Conservation (phyloP, 2,113 vertebrate genomes). For the Echinops telfairi region DNA sequence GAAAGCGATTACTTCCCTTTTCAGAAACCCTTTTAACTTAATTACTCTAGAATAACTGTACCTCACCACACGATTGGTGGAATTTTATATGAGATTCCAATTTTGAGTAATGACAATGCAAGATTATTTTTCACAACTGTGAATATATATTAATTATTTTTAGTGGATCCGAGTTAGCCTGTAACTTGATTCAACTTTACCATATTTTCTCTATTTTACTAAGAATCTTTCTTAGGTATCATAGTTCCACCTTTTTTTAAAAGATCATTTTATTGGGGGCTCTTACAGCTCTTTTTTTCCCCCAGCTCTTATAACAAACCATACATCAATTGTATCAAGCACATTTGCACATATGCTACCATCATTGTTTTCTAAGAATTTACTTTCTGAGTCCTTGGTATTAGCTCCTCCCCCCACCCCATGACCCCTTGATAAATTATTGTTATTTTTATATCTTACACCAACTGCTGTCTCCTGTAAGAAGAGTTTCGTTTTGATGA, state of each 20-base stretch:
- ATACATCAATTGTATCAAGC: too few relatives aligned
- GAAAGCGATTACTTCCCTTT: not conserved
- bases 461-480: too few relatives aligned
- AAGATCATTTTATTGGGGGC: too few relatives aligned
- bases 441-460: too few relatives aligned
- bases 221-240: not conserved
- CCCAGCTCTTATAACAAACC: too few relatives aligned
- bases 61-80: not conserved
- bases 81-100: not conserved
- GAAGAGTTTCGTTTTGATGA: too few relatives aligned
- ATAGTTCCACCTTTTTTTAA: constrained; percentile 31
- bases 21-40: not conserved
- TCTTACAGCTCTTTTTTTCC: too few relatives aligned
- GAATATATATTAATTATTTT: not conserved
- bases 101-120: constrained; percentile 29
- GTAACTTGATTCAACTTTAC: not conserved
- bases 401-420: too few relatives aligned
- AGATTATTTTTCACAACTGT: constrained; percentile 2
- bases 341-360: too few relatives aligned
- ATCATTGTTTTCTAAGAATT: too few relatives aligned
- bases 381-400: too few relatives aligned
- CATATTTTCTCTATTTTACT: not conserved
- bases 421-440: too few relatives aligned
- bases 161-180: not conserved
- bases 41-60: constrained; percentile 13